Evolutionary conservation across 35 echinoderm and acorn worm species (phyloP).

Genomic region (Apostichopus californicus): DNA sequence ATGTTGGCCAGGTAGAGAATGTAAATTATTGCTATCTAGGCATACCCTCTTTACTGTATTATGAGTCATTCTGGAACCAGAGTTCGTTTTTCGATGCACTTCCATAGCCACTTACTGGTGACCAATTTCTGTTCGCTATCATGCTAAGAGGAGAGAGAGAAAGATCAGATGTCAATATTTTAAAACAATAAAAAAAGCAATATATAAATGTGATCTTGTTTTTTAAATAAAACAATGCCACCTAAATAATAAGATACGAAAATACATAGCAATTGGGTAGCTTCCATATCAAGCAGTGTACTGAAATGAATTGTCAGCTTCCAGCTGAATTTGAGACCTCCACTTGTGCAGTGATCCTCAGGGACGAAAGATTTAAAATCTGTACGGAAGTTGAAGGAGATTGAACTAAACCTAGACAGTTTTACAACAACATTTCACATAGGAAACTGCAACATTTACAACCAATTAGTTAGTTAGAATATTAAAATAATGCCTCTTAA

Average conservation of each 20-base stretch:
- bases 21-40: not conserved
- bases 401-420: too few relatives aligned
- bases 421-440: too few relatives aligned
- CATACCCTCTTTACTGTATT: not conserved
- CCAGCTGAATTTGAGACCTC: too few relatives aligned
- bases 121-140: conserved; percentile 53
- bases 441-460: too few relatives aligned
- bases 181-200: too few relatives aligned
- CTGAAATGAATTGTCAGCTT: too few relatives aligned
- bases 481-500: too few relatives aligned
- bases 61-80: conserved; percentile 58
- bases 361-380: too few relatives aligned
- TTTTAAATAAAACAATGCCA: not conserved
- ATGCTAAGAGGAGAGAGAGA: conserved; percentile 48
- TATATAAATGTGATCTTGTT: not conserved
- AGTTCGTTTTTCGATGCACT: conserved; percentile 75
- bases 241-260: too few relatives aligned
- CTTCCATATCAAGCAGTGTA: not conserved
- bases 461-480: too few relatives aligned
- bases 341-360: too few relatives aligned
- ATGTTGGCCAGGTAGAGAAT: not conserved
- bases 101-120: conserved; percentile 84
- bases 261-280: not conserved
- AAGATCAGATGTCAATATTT: conserved; percentile 12
- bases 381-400: too few relatives aligned